A percentile compares a stretch with the other conserved stretches of the same genome.
phyloP scores from a whole-genome alignment of 2,113 vertebrate species.

The Amazona vittata region DNA sequence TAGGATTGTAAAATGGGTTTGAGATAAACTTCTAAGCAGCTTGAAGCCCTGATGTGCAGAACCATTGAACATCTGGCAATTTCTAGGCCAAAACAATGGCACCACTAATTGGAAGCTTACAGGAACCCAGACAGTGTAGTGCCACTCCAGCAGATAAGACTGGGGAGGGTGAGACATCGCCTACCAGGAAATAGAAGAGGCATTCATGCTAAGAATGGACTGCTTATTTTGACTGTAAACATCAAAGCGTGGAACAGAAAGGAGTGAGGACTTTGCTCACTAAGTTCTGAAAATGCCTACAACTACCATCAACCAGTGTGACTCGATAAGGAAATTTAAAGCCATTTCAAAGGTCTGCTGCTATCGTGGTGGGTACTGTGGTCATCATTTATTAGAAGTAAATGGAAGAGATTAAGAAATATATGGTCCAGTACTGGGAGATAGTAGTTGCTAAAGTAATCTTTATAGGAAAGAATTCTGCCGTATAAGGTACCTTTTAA shows the following conservation, averaged over 20 bases:
- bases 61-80: not conserved
- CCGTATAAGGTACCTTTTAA: not conserved
- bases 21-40: not conserved
- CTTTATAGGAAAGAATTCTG: not conserved
- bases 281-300: not conserved
- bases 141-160: not conserved
- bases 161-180: not conserved
- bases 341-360: constrained; percentile 57
- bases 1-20: not conserved
- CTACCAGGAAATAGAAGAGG: not conserved
- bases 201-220: not conserved
- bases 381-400: not conserved
- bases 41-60: not conserved
- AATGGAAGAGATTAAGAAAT: not conserved
- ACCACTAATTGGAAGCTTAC: not conserved
- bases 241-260: not conserved
- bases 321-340: constrained; percentile 11
- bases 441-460: not conserved
- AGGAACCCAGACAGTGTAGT: not conserved
- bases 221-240: not conserved
- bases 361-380: not conserved
- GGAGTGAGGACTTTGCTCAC: constrained; percentile 20
- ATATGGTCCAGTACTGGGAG: not conserved
- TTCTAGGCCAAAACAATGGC: not conserved
- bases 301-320: not conserved